These are phyloP conservation scores for Druon quercuslanigerum DNA, from an alignment of 1,140 invertebrate genomes.

Conservation along the genomic window DNA sequence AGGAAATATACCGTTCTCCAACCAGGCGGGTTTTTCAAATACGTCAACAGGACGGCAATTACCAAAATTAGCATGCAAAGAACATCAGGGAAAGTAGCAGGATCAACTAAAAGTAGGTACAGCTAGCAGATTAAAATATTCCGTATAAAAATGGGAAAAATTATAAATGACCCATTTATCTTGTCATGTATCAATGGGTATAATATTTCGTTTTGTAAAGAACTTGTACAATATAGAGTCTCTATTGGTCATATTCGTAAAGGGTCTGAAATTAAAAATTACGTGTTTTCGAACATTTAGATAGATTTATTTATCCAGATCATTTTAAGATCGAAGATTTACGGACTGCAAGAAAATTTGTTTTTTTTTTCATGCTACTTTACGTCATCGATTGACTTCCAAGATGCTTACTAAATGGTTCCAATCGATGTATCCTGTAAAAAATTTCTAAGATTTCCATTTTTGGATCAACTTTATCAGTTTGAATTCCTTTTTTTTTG, in stretches of 20 bases:
- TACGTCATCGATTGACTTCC: conserved; percentile 41
- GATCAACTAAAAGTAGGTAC: conserved; percentile 13
- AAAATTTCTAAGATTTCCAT: conserved; percentile 39
- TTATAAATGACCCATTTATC: conserved; percentile 36
- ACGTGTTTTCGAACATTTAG: too few relatives aligned
- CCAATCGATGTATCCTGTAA: conserved; percentile 7
- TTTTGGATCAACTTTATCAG: conserved; percentile 35
- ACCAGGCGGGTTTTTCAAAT: conserved; percentile 15
- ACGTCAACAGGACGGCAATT: conserved; percentile 16
- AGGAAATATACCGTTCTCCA: conserved; percentile 8
- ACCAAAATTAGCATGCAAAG: neutral
- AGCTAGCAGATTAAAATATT: conserved; percentile 39
- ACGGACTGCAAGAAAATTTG: conserved; percentile 45
- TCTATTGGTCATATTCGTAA: neutral
- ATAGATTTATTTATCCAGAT: neutral
- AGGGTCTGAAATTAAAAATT: neutral
- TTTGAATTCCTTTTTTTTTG: conserved; percentile 13
- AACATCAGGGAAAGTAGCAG: conserved; percentile 8
- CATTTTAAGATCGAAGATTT: conserved; percentile 60
- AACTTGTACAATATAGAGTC: neutral
- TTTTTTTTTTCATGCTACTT: conserved; percentile 35
- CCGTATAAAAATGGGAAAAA: conserved; percentile 32
- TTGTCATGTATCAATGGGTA: conserved; percentile 38
- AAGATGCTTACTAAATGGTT: conserved; percentile 37
- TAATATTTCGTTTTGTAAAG: conserved; percentile 26